Conservation (phyloP, 2,888 invertebrate genomes). For the Uropetala carovei region DNA sequence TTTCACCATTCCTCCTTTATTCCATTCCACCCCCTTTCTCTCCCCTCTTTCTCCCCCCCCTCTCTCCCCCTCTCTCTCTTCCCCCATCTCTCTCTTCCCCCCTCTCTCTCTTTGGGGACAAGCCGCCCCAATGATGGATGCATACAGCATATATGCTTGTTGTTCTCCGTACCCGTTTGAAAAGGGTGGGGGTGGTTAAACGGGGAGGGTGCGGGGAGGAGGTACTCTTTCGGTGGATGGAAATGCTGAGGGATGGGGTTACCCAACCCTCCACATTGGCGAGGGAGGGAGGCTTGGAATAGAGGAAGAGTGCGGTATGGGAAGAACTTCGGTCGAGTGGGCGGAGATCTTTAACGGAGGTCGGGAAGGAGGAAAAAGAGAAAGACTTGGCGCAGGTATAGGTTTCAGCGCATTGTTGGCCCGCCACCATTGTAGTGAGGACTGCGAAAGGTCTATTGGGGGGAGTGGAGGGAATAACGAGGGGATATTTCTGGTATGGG, state of each 20-base stretch:
- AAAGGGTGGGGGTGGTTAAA: background rate
- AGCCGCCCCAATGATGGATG: slow-evolving; percentile 18
- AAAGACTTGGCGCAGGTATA: slow-evolving; percentile 48
- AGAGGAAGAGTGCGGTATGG: background rate
- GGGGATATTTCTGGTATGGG: slow-evolving; percentile 29
- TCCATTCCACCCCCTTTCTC: background rate
- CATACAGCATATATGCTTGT: background rate
- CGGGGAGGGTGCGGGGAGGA: background rate
- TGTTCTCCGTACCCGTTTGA: background rate
- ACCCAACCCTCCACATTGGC: background rate
- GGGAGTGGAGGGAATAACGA: background rate
- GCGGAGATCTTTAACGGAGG: slow-evolving; percentile 41
- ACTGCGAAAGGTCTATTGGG: slow-evolving; percentile 15
- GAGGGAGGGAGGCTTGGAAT: background rate
- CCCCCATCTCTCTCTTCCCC: background rate
- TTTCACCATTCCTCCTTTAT: no score
- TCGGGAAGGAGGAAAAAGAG: background rate
- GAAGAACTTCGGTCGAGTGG: slow-evolving; percentile 48
- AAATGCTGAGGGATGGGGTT: background rate
- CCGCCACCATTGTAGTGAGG: slow-evolving; percentile 19
- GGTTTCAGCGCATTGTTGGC: slow-evolving; percentile 42
- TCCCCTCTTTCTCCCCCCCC: no score
- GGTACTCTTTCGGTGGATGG: background rate
- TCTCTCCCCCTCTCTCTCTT: background rate
- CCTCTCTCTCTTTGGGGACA: background rate